Conservation (phyloP, 2,888 invertebrate genomes). For the Epinotia nisella region DNA sequence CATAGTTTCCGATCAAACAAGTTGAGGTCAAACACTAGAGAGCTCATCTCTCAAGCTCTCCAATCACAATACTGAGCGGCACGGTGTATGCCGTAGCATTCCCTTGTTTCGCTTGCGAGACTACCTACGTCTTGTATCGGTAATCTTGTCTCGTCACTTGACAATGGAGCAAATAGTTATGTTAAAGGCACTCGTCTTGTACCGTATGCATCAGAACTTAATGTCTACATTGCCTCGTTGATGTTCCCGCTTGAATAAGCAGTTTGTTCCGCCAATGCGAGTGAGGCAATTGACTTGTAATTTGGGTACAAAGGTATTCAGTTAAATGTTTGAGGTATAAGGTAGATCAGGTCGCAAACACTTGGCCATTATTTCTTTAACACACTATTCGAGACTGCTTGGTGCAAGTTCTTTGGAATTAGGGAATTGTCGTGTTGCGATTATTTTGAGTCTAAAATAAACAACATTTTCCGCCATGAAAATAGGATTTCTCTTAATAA, state of each 20-base stretch:
- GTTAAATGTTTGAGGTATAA: conserved; percentile 23
- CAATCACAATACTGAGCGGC: not conserved
- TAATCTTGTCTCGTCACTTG: conserved; percentile 28
- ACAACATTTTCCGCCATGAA: not conserved
- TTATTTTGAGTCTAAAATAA: not conserved
- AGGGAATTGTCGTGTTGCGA: not conserved
- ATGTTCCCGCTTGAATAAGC: not conserved
- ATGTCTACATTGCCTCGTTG: conserved; percentile 4
- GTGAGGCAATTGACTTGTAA: conserved; percentile 32
- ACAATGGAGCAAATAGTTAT: not conserved
- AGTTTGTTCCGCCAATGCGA: conserved; percentile 4
- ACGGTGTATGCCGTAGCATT: conserved; percentile 4
- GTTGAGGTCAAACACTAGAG: not conserved
- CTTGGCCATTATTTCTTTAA: conserved; percentile 17
- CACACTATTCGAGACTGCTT: conserved; percentile 1
- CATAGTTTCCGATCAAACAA: not conserved
- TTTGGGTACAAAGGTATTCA: conserved; percentile 31
- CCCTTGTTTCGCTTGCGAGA: conserved; percentile 7
- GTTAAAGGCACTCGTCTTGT: not conserved
- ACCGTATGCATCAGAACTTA: not conserved
- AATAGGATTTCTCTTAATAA: not conserved
- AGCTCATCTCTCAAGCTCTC: not conserved
- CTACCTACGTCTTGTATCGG: conserved; percentile 25
- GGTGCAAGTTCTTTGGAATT: not conserved
- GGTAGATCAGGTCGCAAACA: conserved; percentile 23